Evolutionary conservation across 2,113 vertebrate species (phyloP).

Genomic region (Pterocles burchelli): DNA sequence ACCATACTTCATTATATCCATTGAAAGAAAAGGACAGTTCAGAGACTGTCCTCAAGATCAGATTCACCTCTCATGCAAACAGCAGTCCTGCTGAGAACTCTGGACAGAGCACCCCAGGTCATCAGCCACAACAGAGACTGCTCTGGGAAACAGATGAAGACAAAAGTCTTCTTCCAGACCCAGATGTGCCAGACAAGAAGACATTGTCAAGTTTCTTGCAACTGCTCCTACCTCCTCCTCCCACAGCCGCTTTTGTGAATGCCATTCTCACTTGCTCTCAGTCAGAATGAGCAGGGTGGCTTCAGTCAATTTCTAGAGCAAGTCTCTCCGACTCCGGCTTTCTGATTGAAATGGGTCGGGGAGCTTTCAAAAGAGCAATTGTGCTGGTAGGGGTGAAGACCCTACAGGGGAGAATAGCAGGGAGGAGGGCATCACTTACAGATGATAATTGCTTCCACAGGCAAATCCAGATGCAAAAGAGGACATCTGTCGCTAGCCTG

Average conservation of each 20-base stretch:
- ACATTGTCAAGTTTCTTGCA: not conserved
- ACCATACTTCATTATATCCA: not conserved
- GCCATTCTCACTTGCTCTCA: not conserved
- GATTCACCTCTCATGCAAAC: not conserved
- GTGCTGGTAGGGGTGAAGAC: not conserved
- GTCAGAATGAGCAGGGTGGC: not conserved
- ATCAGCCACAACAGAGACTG: not conserved
- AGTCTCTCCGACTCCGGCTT: not conserved
- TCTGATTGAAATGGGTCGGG: not conserved
- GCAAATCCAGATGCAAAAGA: not conserved
- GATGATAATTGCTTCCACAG: not conserved
- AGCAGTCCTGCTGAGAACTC: rapidly evolving
- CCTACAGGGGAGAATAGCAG: not conserved
- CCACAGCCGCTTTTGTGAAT: not conserved
- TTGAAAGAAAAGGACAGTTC: not conserved
- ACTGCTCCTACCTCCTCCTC: not conserved
- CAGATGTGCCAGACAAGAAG: not conserved
- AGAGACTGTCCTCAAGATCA: not conserved
- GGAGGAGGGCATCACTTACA: not conserved
- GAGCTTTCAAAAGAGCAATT: not conserved
- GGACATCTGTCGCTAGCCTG: not conserved
- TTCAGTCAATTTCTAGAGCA: not conserved
- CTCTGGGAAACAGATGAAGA: not conserved
- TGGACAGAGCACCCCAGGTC: not conserved
- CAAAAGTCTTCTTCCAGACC: not conserved